Evolutionary conservation across 2,888 invertebrate species (phyloP).

Genomic region (Eumerus sabulonum): DNA sequence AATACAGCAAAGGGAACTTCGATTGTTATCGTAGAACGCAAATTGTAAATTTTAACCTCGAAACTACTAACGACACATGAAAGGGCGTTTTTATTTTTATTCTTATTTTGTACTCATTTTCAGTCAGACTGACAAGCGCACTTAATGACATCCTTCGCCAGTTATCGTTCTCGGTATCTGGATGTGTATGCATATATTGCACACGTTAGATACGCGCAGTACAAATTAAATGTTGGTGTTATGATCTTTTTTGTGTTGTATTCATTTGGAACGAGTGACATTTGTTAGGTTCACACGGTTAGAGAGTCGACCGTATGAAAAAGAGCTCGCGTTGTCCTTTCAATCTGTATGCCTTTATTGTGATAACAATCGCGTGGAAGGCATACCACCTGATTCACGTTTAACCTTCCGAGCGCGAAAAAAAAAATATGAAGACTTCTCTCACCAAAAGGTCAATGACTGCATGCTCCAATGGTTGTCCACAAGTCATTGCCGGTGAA

Average conservation of each 20-base stretch:
- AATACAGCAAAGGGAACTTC: constrained; percentile 12
- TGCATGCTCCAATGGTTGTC: neutral
- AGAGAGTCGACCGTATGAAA: constrained; percentile 29
- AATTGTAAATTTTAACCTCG: constrained; percentile 60
- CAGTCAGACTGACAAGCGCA: constrained; percentile 52
- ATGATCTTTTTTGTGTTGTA: constrained; percentile 10
- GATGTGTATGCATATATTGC: constrained; percentile 21
- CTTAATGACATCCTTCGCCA: constrained; percentile 63
- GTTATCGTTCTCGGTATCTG: neutral
- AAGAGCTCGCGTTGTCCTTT: constrained; percentile 46
- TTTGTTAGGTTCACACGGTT: constrained; percentile 46
- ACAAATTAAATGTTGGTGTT: constrained; percentile 40
- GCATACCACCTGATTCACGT: constrained; percentile 45
- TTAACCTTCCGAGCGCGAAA: too few relatives aligned
- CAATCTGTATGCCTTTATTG: constrained; percentile 28
- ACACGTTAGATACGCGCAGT: constrained; percentile 18
- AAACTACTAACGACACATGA: constrained; percentile 28
- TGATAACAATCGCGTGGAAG: constrained; percentile 64
- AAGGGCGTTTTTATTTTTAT: constrained; percentile 41
- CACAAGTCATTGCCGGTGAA: neutral
- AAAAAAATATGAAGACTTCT: too few relatives aligned
- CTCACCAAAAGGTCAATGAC: too few relatives aligned
- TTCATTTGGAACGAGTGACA: too few relatives aligned
- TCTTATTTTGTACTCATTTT: constrained; percentile 47
- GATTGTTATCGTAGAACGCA: constrained; percentile 51